Base-by-base conservation (phyloP, 1,140 invertebrate genomes). In the Dendrolimus kikuchii region DNA sequence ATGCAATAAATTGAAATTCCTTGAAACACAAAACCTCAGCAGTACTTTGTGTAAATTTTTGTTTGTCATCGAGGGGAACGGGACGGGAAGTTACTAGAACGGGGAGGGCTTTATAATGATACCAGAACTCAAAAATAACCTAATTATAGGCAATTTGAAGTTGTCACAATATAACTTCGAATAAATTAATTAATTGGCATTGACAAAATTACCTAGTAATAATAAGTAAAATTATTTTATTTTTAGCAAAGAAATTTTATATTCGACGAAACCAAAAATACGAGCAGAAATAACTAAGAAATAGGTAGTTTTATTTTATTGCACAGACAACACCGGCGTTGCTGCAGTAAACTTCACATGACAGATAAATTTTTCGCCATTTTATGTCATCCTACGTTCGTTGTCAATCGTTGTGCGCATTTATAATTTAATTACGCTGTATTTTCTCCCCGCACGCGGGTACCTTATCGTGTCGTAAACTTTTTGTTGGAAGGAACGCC, bases 11-110 rank as follows among this genome's bases (percentile, higher is more conserved):
- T 55, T 54, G 69, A 73, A 74, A 68, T 64, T 49, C 51, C 70
- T 83, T 55, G 81, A 54, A 83, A 85, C 81, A 68, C 80, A 77
- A 85, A 81, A 85, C 81, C 79, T 85, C 77, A 68, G 68, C 65
- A 23, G 23, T 23, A 23, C 23, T 23, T 23, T 23, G 23, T 23
- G 23, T 23, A 2, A 23, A 23, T 23, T 23, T 23, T 23, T 23
- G 23, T 23, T 23, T 23, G 23, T 23, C 23, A 23, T 23, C 23
- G 23, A 23, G 23, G 23, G 23, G 23, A 23, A 23, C 23, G 23
- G 23, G 23, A 23, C 23, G 23, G 23, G 3, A 23, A 23, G 23
- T 23, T 23, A 23, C 23, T 49, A 53, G 49, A 53, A 55, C 59
- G 66, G 50, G 62, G 66, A 50, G 51, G 47, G 38, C 23, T 55